Base-by-base conservation (phyloP, 2,113 vertebrate genomes). In the Odocoileus hemionus region DNA sequence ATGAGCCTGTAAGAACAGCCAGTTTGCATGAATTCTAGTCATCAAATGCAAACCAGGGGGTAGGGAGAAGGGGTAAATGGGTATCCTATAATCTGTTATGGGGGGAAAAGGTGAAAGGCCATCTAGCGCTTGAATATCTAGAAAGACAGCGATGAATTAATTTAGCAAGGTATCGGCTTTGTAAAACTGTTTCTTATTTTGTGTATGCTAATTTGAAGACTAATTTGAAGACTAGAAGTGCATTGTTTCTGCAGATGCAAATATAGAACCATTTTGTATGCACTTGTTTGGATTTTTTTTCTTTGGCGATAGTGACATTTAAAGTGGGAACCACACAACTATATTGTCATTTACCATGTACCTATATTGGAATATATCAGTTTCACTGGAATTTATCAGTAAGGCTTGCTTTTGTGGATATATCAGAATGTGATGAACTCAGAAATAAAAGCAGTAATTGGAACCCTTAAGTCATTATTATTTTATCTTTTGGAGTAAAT, bases 11-110 rank as follows among this genome's bases (percentile, higher is more conserved):
- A 67, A 82, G 86, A 97, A 54, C 94, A 92, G 95, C 95, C 91
- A 90, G 93, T 97, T 80, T 97, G 96, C 98, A 98, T 98, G 89
- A 97, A 98, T 96, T 98, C 91, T 94, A 64, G 79, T 97, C 54
- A 98, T 97, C 98, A 98, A 91, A 95, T 93, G 94, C 52, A 93
- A 96, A 57, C 70, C 43, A 86, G 70, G 57, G 78, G 43, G 39
- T 64, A 86, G 78, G 47, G 93, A 39, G 26, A 17, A n/a, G 55
- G 54, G 9, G n/a, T 80, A 83, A 61, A 84, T 25, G 30, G 30
- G 14, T 78, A 91, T 76, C 91, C 82, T 96, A 17, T 94, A 76
- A 96, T 58, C 67, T 97, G 60, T 50, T 26, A 30, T 39, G 23
- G 33, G 52, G 17, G 19, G 33, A 45, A 45, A 45, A 85, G 60